Percentiles rank a stretch among this genome's conserved stretches.
Conservation (phyloP, 2,113 vertebrate species). For the Rhineura floridana region DNA sequence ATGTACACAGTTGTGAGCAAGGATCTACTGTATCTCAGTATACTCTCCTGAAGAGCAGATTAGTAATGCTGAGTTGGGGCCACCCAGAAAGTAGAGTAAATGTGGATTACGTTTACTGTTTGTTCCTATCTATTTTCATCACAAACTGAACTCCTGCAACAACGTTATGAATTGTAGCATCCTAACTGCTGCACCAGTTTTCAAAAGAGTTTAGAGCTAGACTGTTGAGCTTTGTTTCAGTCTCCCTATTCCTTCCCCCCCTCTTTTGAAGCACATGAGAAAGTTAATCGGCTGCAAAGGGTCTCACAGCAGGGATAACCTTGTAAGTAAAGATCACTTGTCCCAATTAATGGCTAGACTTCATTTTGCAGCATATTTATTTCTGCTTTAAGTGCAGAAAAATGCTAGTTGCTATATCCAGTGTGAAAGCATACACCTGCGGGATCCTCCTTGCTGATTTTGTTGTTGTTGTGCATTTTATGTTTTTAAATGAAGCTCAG, state of each 20-base stretch:
- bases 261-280: conserved; percentile 40
- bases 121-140: conserved; percentile 9
- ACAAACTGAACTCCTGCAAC: not conserved
- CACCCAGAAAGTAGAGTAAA: not conserved
- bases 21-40: not conserved
- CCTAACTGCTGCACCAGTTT: conserved; percentile 32
- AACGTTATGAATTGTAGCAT: not conserved
- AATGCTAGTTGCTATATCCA: conserved; percentile 32
- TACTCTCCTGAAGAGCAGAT: not conserved
- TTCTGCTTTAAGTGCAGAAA: conserved; percentile 40
- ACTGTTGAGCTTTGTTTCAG: conserved; percentile 40
- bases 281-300: conserved; percentile 49
- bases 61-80: not conserved
- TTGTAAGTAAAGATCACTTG: conserved; percentile 43
- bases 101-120: no score
- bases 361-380: conserved; percentile 43
- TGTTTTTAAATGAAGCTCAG: conserved; percentile 25
- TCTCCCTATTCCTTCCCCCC: not conserved
- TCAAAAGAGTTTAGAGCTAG: conserved; percentile 16
- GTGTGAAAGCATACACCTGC: not conserved
- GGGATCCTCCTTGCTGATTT: conserved; percentile 1
- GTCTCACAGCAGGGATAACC: conserved; percentile 42
- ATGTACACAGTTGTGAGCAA: not conserved
- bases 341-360: conserved; percentile 58
- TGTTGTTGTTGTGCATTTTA: conserved; percentile 3